phyloP scores from a whole-genome alignment of 1,140 invertebrate species.

The Pectinophora gossypiella region DNA sequence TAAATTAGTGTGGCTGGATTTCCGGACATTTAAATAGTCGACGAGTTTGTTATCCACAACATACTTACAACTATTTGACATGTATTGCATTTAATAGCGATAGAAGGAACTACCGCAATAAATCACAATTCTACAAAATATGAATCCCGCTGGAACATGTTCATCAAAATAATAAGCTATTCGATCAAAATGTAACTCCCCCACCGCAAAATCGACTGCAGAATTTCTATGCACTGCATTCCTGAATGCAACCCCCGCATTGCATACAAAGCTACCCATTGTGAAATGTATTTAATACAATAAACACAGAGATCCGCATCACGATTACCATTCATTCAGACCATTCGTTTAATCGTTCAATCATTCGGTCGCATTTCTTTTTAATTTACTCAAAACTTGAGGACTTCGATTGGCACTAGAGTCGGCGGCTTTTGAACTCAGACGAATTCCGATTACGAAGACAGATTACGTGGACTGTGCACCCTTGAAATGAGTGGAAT shows the following conservation, averaged over 20 bases:
- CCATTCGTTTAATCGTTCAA: conserved; percentile 30
- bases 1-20: too few species aligned
- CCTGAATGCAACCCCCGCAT: conserved; percentile 46
- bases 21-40: too few species aligned
- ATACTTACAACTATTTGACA: too few species aligned
- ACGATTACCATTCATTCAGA: conserved; percentile 53
- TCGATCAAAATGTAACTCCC: conserved; percentile 25
- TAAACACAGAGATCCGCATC: conserved; percentile 59
- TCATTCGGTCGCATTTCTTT: conserved; percentile 38
- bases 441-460: conserved; percentile 37
- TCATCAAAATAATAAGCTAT: conserved; percentile 1
- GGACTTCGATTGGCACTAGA: conserved; percentile 63
- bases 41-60: too few species aligned
- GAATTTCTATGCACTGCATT: conserved; percentile 45
- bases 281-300: conserved; percentile 59
- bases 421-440: conserved; percentile 61
- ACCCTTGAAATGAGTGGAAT: conserved; percentile 29
- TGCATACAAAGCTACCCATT: conserved; percentile 45
- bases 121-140: too few species aligned
- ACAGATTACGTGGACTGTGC: conserved; percentile 41
- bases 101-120: too few species aligned
- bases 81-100: too few species aligned
- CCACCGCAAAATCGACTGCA: conserved; percentile 21
- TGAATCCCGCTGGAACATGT: not conserved
- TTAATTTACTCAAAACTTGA: conserved; percentile 27